Percentiles rank a stretch among this genome's conserved stretches.
Conservation (phyloP, 2,888 invertebrate genomes). For the Troides oblongomaculatus region DNA sequence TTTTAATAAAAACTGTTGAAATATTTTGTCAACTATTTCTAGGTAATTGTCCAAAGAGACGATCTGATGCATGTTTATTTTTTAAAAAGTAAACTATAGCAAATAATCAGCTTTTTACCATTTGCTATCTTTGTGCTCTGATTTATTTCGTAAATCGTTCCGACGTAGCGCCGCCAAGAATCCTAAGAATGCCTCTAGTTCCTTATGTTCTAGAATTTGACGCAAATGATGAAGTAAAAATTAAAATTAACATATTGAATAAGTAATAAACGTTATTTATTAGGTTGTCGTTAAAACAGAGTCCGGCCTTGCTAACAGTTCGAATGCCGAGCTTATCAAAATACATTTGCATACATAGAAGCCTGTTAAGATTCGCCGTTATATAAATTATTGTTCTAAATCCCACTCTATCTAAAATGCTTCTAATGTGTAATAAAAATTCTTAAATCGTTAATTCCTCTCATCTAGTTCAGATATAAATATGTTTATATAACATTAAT, state of each 20-base stretch:
- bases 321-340: conserved; percentile 35
- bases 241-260: conserved; percentile 46
- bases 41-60: not conserved
- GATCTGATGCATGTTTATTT: not conserved
- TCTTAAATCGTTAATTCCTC: not conserved
- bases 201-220: conserved; percentile 30
- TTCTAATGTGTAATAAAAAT: conserved; percentile 8
- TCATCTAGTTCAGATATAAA: conserved; percentile 5
- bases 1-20: too few species aligned
- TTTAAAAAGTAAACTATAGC: not conserved
- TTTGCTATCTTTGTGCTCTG: not conserved
- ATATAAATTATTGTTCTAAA: conserved; percentile 36
- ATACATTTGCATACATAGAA: conserved; percentile 36
- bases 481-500: not conserved
- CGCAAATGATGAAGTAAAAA: conserved; percentile 38
- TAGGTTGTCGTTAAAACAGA: conserved; percentile 48
- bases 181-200: conserved; percentile 25
- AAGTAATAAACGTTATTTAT: conserved; percentile 47
- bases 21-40: not conserved
- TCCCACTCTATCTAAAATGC: conserved; percentile 11
- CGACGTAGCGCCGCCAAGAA: conserved; percentile 4
- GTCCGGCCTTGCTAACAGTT: conserved; percentile 49
- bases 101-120: not conserved
- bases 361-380: conserved; percentile 35
- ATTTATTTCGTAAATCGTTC: not conserved